Base-by-base conservation (phyloP, 1,140 invertebrate genomes). In the Nilaparvata lugens region DNA sequence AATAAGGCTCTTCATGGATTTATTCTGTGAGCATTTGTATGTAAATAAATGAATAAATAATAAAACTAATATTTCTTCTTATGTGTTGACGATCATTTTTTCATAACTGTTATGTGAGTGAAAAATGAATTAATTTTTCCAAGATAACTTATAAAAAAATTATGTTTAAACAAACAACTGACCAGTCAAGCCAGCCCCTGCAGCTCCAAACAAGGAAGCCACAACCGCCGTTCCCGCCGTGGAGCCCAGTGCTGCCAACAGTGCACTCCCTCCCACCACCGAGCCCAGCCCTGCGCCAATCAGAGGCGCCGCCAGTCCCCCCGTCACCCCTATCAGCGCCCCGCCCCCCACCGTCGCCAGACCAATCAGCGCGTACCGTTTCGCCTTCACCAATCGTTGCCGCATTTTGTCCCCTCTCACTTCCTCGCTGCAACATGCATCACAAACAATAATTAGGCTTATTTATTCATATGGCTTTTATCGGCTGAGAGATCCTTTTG, bases 191-290 rank as follows among this genome's bases (percentile, higher is more conserved):
- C 83, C 83, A 55, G 83, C 84, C 25, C 85, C 85, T 61, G 85
- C 84, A 6, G 83, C 81, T 38, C 84, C 84, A 75, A 87, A 86
- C 51, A 87, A 68, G 2, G 83, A 85, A 3, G 83, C 83, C 55
- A 86, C 79, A 35, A 86, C 76, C 25, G 83, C 83, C 7, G 80
- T 74, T 16, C 84, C 84, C 23, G 82, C 79, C 31, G 77, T 74
- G 9, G 80, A 78, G 9, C 81, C 78, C 3, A 86, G 69, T 11
- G 78, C 81, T 18, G 81, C 80, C 42, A 83, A 79, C 55, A 23
- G 78, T 76, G 66, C 67, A n/a, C 65, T 65, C 2, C 80, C 76
- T 24, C 79, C 79, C 18, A 82, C 64, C 28, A 82, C 66, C 43
- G 79, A 78, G 6, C 78, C 80, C 11, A 84, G 74, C n/a, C 84